Base-by-base conservation (phyloP, 2,797 vertebrate species). In the Monodelphis domestica region DNA sequence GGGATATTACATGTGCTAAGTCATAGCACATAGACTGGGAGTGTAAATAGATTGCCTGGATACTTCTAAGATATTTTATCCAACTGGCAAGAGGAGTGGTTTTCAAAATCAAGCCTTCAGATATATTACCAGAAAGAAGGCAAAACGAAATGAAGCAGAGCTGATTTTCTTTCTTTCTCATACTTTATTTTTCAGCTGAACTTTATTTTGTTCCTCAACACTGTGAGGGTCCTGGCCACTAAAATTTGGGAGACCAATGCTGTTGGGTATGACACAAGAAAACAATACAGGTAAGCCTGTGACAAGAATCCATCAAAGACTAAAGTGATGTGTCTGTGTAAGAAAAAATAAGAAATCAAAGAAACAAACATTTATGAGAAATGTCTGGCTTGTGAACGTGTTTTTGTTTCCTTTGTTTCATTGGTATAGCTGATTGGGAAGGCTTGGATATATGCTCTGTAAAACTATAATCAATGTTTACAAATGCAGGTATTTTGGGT, bases 161-260 rank as follows among this genome's bases (percentile, higher is more conserved):
- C 6, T 87, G 94, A 59, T 93, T 33, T 93, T 90, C 91, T 45
- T 93, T 91, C 94, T 3, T 91, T 93, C 90, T 94, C 24, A 95
- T 91, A 91, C 93, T 78, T 95, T 97, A n/a, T 98, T 54, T 97
- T 93, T 98, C 98, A 99, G 99, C 98, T 99, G 92, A 99, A 99
- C 98, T 99, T 99, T 93, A 95, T 99, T 97, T 94, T 99, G 95
- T 99, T 99, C 97, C 98, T 99, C 97, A 99, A 99, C 97, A 99
- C 99, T 0, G 99, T 99, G 12, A 98, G 99, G 96, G 99, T 99
- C 93, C 95, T 99, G 96, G 99, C 99, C 90, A 99, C 99, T 3
- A 99, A 99, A 98, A 99, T 99, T 59, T 98, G 99, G 97, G 99
- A 99, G 97, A 99, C 99, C 11, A 99, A 99, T 70, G 99, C 98